Evolutionary conservation across 1,140 invertebrate species (phyloP), one percentile per base, ranked within the genome.

Genomic region (Drosophila arawakana): DNA sequence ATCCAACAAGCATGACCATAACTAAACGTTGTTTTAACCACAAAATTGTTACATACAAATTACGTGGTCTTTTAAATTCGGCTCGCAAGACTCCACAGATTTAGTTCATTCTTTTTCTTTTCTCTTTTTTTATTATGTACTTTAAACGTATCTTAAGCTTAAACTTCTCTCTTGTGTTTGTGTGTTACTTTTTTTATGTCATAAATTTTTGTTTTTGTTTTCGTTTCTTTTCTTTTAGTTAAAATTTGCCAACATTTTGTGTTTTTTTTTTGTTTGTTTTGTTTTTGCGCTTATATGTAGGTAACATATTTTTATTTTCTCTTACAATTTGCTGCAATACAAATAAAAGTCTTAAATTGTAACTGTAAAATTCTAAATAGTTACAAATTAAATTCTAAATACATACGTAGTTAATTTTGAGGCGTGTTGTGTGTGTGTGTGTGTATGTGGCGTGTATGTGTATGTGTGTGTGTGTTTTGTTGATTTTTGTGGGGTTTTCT

Each of bases 271-370:
- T 73, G 66, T 73, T 75, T 63, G 63, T 76, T 73, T 85, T 73
- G 65, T 73, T 59, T 77, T 89, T 83, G 80, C 80, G 77, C 84
- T 89, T 88, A 86, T 86, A 89, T 86, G 84, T 83, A 89, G 67
- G 80, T 86, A 86, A 89, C 84, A 86, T 89, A 89, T 83, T 77
- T 79, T 85, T 73, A 60, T 73, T 59, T 72, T 88, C 81, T 89
- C 84, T 88, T 88, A 89, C 73, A 86, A 79, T 83, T 83, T 80
- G 80, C 84, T 83, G 83, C 83, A 74, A 83, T 86, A 88, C 83
- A 86, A 88, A 88, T 88, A 83, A 86, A 88, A 88, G 86, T 88
- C 83, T 89, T 88, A 89, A 83, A 68, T 83, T 88, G 83, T 86
- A 88, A 88, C 84, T 88, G 84, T 89, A 78, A 77, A 88, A 67